These are phyloP conservation scores for Calliscelio sp. DNA, from an alignment of 2,888 invertebrate species.

Conservation along the genomic window DNA sequence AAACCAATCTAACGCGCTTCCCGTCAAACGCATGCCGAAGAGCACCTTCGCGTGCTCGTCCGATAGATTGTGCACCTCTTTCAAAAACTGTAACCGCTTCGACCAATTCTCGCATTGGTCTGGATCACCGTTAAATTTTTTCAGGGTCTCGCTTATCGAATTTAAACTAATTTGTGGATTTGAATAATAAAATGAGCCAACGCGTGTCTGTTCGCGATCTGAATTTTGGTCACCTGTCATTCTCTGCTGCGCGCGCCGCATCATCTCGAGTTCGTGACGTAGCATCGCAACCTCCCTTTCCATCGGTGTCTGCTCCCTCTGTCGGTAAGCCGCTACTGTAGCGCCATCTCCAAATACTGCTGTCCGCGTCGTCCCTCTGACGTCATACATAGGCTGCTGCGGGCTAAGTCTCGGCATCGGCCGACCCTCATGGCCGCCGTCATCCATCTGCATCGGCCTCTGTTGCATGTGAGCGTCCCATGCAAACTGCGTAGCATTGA, in stretches of 20 bases:
- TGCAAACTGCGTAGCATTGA: not conserved
- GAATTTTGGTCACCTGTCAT: not conserved
- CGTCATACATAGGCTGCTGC: too few relatives aligned
- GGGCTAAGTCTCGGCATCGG: too few relatives aligned
- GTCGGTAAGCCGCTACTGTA: not conserved
- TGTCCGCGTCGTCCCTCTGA: too few relatives aligned
- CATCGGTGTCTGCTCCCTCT: not conserved
- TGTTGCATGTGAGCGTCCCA: not conserved
- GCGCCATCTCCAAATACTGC: too few relatives aligned
- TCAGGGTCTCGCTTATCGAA: not conserved
- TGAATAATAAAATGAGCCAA: too few relatives aligned
- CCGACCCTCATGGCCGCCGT: too few relatives aligned
- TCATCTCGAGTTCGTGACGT: not conserved
- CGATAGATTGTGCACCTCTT: not conserved
- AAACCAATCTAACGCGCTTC: conserved; percentile 14
- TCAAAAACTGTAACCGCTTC: not conserved
- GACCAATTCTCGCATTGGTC: not conserved
- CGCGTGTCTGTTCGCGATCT: not conserved
- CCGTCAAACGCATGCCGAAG: conserved; percentile 26
- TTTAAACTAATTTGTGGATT: conserved; percentile 13
- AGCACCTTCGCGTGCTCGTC: conserved; percentile 9
- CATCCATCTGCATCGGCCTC: not conserved
- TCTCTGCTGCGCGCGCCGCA: not conserved
- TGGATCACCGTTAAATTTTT: conserved; percentile 10
- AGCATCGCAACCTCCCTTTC: not conserved